Conservation (phyloP, 2,797 vertebrate species). For the Gallinago nigripennis region DNA sequence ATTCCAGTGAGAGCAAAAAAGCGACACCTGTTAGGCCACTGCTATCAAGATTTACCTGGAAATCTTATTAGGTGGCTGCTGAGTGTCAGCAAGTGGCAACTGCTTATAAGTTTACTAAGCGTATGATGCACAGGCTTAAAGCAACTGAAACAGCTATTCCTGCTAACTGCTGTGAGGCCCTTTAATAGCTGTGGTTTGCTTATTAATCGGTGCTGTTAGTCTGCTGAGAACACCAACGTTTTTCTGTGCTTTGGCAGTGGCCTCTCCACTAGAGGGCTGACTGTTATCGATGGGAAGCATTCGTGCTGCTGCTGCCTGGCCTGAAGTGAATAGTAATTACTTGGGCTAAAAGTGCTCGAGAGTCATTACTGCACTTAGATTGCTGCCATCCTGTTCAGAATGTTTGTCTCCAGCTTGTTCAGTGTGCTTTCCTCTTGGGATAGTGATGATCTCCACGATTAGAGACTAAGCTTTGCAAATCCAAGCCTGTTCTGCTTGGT, state of each 20-base stretch:
- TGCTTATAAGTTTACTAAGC: background rate
- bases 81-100: background rate
- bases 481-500: background rate
- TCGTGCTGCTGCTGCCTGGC: background rate
- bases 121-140: background rate
- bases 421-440: background rate
- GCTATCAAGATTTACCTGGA: background rate
- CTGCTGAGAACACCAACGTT: background rate
- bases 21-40: background rate
- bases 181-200: background rate
- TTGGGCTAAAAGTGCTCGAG: background rate
- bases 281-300: rapidly evolving
- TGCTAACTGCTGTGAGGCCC: background rate
- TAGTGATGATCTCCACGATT: rapidly evolving
- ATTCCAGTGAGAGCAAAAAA: background rate
- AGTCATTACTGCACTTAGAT: background rate
- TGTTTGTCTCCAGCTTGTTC: slow-evolving; percentile 33
- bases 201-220: background rate
- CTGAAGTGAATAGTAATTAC: background rate
- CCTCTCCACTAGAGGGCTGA: slow-evolving; percentile 39
- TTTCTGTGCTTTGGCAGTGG: background rate
- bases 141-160: background rate
- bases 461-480: background rate
- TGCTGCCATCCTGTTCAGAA: background rate
- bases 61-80: background rate